phyloP scores from a whole-genome alignment of 2,797 vertebrate genomes.

The Hippoglossus hippoglossus region DNA sequence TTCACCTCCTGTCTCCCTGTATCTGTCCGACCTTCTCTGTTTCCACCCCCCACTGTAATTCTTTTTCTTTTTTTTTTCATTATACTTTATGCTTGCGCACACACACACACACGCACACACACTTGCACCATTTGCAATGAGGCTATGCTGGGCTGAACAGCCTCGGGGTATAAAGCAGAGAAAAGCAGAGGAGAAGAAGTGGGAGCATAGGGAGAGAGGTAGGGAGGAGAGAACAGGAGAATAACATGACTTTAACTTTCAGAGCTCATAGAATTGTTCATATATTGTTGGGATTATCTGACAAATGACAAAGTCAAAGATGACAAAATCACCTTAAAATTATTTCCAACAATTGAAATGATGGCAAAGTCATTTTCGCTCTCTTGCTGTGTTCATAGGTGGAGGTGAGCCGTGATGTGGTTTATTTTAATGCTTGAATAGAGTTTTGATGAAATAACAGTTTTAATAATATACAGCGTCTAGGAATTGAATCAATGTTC shows the following conservation, averaged over 20 bases:
- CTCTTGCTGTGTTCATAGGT: no score
- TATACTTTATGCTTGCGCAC: not conserved
- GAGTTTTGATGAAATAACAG: no score
- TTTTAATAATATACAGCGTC: no score
- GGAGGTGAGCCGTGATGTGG: no score
- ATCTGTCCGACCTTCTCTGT: not conserved
- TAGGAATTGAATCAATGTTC: no score
- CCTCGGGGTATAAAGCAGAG: constrained; percentile 21
- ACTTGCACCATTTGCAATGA: not conserved
- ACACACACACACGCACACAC: no score
- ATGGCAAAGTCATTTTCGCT: no score
- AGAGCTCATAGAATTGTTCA: not conserved
- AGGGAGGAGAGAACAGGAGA: constrained; percentile 10
- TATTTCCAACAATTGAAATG: no score
- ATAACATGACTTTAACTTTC: constrained; percentile 2
- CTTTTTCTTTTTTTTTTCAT: constrained; percentile 7
- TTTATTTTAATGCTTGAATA: no score
- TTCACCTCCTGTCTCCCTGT: not conserved
- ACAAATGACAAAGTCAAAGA: no score
- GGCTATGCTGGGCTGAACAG: constrained; percentile 15
- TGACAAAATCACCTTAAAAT: no score
- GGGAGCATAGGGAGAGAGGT: not conserved
- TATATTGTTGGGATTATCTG: not conserved
- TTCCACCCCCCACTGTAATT: not conserved
- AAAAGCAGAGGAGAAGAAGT: constrained; percentile 11